Percentiles rank a stretch among this genome's conserved stretches.
phyloP scores from a whole-genome alignment of 2,888 invertebrate genomes.

The Gisinianus flammeolus region DNA sequence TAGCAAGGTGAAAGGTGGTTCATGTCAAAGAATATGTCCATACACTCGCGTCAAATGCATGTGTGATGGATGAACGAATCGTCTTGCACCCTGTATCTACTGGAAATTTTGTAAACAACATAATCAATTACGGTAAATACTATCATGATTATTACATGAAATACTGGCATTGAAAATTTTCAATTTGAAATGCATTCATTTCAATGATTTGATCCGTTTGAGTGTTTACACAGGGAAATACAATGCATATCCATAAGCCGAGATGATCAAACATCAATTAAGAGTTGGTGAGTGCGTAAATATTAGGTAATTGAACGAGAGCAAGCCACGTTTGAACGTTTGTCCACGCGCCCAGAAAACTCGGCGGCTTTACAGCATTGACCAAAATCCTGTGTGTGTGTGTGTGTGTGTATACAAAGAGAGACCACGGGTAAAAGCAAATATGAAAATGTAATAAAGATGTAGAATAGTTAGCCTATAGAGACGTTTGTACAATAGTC shows the following conservation, averaged over 20 bases:
- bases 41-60: too few species aligned
- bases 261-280: conserved; percentile 12
- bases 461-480: neutral
- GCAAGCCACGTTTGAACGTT: neutral
- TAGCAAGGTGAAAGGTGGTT: too few species aligned
- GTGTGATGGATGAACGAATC: too few species aligned
- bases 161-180: too few species aligned
- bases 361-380: neutral
- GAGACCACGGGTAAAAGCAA: neutral
- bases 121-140: too few species aligned
- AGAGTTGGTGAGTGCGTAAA: neutral
- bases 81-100: too few species aligned
- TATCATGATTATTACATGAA: too few species aligned
- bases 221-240: neutral
- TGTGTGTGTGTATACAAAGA: neutral
- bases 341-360: neutral
- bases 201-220: neutral
- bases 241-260: neutral
- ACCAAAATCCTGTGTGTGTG: neutral
- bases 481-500: neutral
- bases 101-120: too few species aligned
- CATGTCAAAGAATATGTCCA: too few species aligned
- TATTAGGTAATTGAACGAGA: neutral
- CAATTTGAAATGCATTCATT: neutral
- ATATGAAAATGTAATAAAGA: neutral